phyloP scores from a whole-genome alignment of 2,113 vertebrate species.

The Solenodon paradoxus region DNA sequence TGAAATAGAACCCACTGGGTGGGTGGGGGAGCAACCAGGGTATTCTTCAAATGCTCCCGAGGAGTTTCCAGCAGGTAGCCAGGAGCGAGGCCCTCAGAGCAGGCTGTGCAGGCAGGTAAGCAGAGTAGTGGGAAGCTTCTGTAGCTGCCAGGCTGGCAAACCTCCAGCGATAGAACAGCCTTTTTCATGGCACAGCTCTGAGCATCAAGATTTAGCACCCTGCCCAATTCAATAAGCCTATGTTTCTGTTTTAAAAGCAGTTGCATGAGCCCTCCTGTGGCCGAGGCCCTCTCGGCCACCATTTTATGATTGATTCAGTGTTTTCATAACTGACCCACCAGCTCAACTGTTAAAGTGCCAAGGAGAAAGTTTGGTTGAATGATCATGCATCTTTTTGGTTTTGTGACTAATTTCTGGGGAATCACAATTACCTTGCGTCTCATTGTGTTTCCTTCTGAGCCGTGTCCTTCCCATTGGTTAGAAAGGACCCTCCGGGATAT shows the following conservation, averaged over 20 bases:
- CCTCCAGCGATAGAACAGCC: conserved; percentile 47
- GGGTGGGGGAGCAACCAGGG: neutral
- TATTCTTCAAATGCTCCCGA: neutral
- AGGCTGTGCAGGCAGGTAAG: neutral
- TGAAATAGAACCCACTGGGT: neutral
- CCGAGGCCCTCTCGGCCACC: conserved; percentile 56
- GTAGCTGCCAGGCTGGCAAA: neutral
- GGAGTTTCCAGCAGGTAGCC: neutral
- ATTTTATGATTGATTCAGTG: conserved; percentile 79
- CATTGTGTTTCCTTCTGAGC: conserved; percentile 55
- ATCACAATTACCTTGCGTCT: conserved; percentile 74
- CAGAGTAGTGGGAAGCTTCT: neutral
- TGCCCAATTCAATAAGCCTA: conserved; percentile 78
- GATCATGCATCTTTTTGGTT: conserved; percentile 69
- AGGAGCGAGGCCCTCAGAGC: neutral
- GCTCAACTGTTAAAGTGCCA: conserved; percentile 73
- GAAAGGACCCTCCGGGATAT: conserved; percentile 7
- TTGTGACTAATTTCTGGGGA: conserved; percentile 72
- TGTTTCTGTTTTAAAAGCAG: conserved; percentile 75
- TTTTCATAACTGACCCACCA: conserved; percentile 75
- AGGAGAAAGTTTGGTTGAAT: conserved; percentile 78
- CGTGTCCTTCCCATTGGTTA: conserved; percentile 69
- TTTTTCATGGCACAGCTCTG: conserved; percentile 55
- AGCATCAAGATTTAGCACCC: conserved; percentile 73
- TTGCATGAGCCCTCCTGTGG: conserved; percentile 64